Conservation (phyloP, 1,140 invertebrate species). For the Aphaenogaster floridana region DNA sequence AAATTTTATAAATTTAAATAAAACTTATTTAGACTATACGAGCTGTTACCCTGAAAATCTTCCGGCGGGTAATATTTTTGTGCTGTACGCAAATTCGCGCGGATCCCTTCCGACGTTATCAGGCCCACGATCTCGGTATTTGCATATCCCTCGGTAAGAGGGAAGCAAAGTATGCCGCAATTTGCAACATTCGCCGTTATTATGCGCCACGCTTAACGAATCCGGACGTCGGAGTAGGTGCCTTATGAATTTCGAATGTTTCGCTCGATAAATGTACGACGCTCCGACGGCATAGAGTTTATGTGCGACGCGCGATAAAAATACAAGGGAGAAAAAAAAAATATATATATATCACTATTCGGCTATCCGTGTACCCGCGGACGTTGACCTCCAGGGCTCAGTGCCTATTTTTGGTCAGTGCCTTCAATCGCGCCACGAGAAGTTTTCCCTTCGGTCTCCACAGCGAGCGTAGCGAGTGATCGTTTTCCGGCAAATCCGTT, state of each 20-base stretch:
- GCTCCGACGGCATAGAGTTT: neutral
- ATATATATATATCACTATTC: constrained; percentile 24
- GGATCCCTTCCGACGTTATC: neutral
- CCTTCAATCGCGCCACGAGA: constrained; percentile 10
- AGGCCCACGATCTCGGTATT: constrained; percentile 2
- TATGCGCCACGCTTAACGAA: constrained; percentile 12
- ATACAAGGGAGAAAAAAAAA: constrained; percentile 15
- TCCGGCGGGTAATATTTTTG: neutral
- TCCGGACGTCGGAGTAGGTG: neutral
- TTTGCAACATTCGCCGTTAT: constrained; percentile 40
- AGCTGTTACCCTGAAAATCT: neutral
- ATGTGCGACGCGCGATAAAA: constrained; percentile 26
- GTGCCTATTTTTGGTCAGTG: constrained; percentile 42
- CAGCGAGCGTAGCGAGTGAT: neutral
- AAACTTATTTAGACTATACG: neutral
- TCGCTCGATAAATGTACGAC: constrained; percentile 28
- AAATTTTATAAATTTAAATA: too few species aligned
- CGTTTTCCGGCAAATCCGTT: constrained; percentile 28
- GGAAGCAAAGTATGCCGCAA: neutral
- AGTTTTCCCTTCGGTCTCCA: neutral
- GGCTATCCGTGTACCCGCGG: neutral
- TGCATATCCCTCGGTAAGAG: constrained; percentile 13
- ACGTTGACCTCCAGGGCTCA: constrained; percentile 30
- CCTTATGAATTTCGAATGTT: constrained; percentile 38
- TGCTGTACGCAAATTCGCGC: neutral